A percentile compares a stretch with the other conserved stretches of the same genome.
Evolutionary conservation across 2,797 vertebrate genomes (phyloP).

Genomic region (Bradypodion ventrale): DNA sequence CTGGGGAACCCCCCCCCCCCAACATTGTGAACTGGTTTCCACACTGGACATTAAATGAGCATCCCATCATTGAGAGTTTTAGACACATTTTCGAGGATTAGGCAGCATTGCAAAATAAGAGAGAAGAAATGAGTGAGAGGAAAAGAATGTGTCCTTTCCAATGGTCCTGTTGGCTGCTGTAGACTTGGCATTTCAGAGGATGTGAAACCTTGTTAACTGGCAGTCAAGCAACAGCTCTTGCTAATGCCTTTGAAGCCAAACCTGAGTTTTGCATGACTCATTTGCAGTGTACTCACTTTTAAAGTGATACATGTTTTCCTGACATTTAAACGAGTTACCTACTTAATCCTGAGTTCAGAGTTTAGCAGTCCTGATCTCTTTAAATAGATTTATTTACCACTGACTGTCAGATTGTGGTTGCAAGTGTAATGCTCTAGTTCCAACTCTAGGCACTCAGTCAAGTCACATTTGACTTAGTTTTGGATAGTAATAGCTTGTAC

Average conservation of each 20-base stretch:
- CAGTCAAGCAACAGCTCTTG: constrained; percentile 7
- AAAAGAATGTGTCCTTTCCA: constrained; percentile 13
- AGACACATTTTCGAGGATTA: not conserved
- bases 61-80: not conserved
- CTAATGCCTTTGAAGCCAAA: not conserved
- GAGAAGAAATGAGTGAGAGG: not conserved
- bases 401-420: not conserved
- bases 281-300: not conserved
- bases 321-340: constrained; percentile 5
- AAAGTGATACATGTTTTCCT: constrained; percentile 15
- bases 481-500: not conserved
- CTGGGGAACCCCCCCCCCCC: not conserved
- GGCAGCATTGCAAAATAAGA: not conserved
- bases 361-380: not conserved
- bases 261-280: not conserved
- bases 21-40: not conserved
- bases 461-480: not conserved
- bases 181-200: not conserved
- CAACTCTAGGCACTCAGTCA: not conserved
- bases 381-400: constrained; percentile 1
- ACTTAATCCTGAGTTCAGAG: not conserved
- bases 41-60: not conserved
- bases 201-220: constrained; percentile 6
- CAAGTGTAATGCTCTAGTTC: not conserved
- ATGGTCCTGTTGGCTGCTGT: not conserved